A percentile compares a stretch with the other conserved stretches of the same genome.
These are phyloP conservation scores for Elgonia sp. DNA, from an alignment of 2,888 invertebrate genomes.

Conservation along the genomic window DNA sequence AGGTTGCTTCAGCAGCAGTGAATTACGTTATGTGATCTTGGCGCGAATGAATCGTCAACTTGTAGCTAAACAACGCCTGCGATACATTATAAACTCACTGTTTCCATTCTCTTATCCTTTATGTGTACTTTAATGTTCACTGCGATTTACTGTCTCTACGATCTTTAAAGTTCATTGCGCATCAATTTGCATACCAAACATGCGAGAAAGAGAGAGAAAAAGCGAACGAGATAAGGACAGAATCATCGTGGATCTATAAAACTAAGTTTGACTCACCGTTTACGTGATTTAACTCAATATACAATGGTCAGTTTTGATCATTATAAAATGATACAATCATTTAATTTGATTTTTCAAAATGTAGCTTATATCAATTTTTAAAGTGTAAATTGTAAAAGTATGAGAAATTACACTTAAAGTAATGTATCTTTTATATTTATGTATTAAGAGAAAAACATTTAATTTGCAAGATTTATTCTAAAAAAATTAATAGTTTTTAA, in stretches of 20 bases:
- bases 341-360: too few relatives aligned
- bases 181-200: slow-evolving; percentile 74
- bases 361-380: too few relatives aligned
- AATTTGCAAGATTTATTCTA: too few relatives aligned
- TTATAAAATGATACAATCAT: too few relatives aligned
- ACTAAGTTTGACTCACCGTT: background rate
- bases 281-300: background rate
- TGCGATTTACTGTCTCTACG: slow-evolving; percentile 61
- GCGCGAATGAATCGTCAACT: slow-evolving; percentile 66
- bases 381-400: too few relatives aligned
- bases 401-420: too few relatives aligned
- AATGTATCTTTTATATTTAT: too few relatives aligned
- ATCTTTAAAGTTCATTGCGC: slow-evolving; percentile 76
- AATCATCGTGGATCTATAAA: too few relatives aligned
- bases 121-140: slow-evolving; percentile 66
- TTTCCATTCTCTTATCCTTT: slow-evolving; percentile 67
- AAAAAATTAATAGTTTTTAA: too few relatives aligned
- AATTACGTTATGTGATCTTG: slow-evolving; percentile 58
- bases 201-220: slow-evolving; percentile 5
- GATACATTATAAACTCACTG: slow-evolving; percentile 56
- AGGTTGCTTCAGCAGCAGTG: slow-evolving; percentile 2
- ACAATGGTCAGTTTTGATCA: background rate
- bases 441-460: too few relatives aligned
- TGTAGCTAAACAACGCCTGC: slow-evolving; percentile 40
- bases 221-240: too few relatives aligned